A percentile compares a stretch with the other conserved stretches of the same genome.
Evolutionary conservation across 2,797 vertebrate species (phyloP).

Genomic region (Craterocephalus amniculus): DNA sequence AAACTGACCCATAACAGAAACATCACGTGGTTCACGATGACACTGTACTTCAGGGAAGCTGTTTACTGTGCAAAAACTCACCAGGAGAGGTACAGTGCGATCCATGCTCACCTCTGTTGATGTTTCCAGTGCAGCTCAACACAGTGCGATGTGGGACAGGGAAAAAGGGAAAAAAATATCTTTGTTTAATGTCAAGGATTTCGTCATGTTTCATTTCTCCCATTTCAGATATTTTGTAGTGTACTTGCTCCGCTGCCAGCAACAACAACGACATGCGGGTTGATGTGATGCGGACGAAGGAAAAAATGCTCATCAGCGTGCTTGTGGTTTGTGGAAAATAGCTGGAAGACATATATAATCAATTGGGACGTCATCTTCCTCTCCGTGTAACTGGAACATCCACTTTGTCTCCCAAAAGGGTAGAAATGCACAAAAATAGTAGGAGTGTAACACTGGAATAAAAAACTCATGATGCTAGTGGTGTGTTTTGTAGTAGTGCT

Average conservation of each 20-base stretch:
- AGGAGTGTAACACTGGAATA: slow-evolving; percentile 59
- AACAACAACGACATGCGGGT: slow-evolving; percentile 67
- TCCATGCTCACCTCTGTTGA: slow-evolving; percentile 29
- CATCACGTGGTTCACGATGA: slow-evolving; percentile 50
- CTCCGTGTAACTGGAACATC: slow-evolving; percentile 40
- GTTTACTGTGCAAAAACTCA: slow-evolving; percentile 37
- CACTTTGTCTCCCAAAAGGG: slow-evolving; percentile 54
- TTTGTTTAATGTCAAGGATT: slow-evolving; percentile 40
- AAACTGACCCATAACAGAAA: slow-evolving; percentile 57
- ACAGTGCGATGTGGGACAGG: slow-evolving; percentile 58
- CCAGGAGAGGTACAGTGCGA: slow-evolving; percentile 51
- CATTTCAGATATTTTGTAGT: slow-evolving; percentile 37
- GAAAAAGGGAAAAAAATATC: slow-evolving; percentile 30
- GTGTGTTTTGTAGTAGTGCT: slow-evolving; percentile 75
- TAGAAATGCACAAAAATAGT: slow-evolving; percentile 57
- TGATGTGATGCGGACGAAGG: slow-evolving; percentile 41
- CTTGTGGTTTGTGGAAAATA: slow-evolving; percentile 48
- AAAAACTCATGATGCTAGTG: slow-evolving; percentile 72
- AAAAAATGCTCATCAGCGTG: slow-evolving; percentile 57
- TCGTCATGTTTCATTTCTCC: slow-evolving; percentile 39
- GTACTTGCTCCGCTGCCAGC: slow-evolving; percentile 43
- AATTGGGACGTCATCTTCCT: slow-evolving; percentile 64
- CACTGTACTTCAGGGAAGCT: slow-evolving; percentile 31
- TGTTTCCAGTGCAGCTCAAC: slow-evolving; percentile 66
- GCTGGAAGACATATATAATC: slow-evolving; percentile 71